Evolutionary conservation across 2,113 vertebrate species (phyloP).

Genomic region (Caloenas nicobarica): DNA sequence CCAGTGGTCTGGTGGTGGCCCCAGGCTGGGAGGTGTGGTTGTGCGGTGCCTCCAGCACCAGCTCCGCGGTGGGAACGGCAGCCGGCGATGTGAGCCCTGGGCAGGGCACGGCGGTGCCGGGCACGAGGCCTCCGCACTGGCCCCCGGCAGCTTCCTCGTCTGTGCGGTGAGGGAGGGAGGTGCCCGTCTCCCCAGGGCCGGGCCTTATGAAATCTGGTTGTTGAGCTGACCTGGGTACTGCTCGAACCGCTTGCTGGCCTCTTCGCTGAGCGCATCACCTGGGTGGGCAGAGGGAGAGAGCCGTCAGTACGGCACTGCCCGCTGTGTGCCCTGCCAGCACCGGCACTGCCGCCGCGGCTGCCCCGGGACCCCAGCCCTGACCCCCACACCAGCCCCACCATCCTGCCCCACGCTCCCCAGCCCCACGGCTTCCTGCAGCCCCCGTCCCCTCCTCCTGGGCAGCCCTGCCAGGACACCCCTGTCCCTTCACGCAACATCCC

Average conservation of each 20-base stretch:
- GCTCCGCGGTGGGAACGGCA: neutral
- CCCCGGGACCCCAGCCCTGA: too few species aligned
- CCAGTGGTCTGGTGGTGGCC: conserved; percentile 21
- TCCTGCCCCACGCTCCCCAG: neutral
- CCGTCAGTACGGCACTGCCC: fast-evolving
- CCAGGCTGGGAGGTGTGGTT: neutral
- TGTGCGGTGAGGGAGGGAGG: neutral
- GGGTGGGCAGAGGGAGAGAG: neutral
- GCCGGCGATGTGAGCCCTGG: neutral
- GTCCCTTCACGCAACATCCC: fast-evolving
- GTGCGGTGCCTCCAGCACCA: neutral
- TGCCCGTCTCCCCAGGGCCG: neutral
- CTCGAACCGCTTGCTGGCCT: conserved; percentile 90
- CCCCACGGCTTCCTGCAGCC: neutral
- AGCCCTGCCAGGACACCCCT: neutral
- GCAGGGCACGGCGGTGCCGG: neutral
- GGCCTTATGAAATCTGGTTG: conserved; percentile 88
- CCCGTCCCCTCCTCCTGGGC: neutral
- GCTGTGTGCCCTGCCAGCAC: neutral
- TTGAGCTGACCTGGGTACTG: conserved; percentile 95
- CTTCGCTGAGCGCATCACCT: conserved; percentile 95
- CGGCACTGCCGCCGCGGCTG: neutral
- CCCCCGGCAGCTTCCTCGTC: neutral
- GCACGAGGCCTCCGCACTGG: neutral
- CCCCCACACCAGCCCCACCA: fast-evolving